Evolutionary conservation across 2,797 vertebrate species (phyloP), one percentile per base, ranked within the genome.

Genomic region (Clarias laeviceps): DNA sequence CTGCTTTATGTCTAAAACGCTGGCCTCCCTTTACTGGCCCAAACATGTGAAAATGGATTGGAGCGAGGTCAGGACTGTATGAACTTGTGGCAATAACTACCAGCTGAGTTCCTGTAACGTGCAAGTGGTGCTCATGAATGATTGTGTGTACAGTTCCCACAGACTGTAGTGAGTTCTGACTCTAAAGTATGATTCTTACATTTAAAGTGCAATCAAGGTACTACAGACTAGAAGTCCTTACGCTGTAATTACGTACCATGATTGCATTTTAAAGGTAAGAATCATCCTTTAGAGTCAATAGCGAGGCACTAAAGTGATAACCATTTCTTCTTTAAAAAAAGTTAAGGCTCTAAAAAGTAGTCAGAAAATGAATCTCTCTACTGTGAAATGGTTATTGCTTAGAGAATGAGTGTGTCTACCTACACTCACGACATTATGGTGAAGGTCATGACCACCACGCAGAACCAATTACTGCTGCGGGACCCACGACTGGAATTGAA

Each of bases 391-490:
- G 17, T 69, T 78, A 69, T n/a, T 59, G 50, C 78, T 77, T 32
- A 76, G 40, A 78, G 29, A 32, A 59, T n/a, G 86, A 82, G 54
- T 37, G 66, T 8, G 32, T 20, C 50, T 76, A 22, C 29, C 73
- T 77, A 34, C 54, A 15, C 29, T 59, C 18, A 14, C 2, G 8
- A n/a, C 68, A 37, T 32, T 54, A 61, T 54, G 72, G n/a, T 81
- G 83, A 84, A 90, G 83, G 86, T 85, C 80, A 81, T 84, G 20
- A 84, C 65, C 50, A 65, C 62, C 37, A 85, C 9, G 4, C 84
- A 78, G 69, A 82, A 88, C 62, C 69, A 80, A 84, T 90, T 85
- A 88, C 85, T 86, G 82, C 78, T 86, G 87, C 81, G 86, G 82
- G 81, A 87, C 85, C 37, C 84, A 34, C 69, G 77, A 64, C 82